phyloP scores from a whole-genome alignment of 2,113 vertebrate genomes.

The Podilymbus podiceps region DNA sequence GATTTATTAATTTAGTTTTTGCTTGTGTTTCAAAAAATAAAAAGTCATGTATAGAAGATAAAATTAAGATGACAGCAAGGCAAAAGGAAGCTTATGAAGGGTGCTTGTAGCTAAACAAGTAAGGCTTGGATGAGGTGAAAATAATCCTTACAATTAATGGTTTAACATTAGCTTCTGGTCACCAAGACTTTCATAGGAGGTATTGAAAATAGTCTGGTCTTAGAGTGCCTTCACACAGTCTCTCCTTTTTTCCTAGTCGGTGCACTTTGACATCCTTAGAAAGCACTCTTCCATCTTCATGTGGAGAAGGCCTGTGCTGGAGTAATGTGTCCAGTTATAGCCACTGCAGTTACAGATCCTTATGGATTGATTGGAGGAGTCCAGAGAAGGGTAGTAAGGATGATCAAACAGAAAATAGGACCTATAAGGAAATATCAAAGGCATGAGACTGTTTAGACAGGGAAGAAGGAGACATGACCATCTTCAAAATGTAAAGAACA shows the following conservation, averaged over 20 bases:
- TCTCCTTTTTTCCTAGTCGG: not conserved
- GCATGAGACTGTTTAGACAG: not conserved
- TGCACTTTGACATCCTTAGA: not conserved
- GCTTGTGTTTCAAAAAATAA: not conserved
- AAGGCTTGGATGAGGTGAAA: not conserved
- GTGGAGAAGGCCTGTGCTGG: not conserved
- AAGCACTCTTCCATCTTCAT: not conserved
- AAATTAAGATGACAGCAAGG: not conserved
- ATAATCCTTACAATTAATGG: not conserved
- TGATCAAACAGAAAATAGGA: not conserved
- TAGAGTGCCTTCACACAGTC: not conserved
- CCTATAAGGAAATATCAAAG: not conserved
- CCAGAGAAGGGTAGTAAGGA: not conserved
- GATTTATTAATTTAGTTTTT: not conserved
- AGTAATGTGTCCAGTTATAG: not conserved
- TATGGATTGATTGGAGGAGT: not conserved
- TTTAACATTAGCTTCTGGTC: not conserved
- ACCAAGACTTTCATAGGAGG: not conserved
- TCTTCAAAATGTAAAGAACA: not conserved
- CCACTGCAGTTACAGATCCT: not conserved
- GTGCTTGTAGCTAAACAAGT: not conserved
- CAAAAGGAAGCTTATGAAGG: not conserved
- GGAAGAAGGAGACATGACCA: not conserved
- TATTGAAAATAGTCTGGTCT: not conserved
- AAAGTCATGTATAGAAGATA: not conserved